phyloP scores from a whole-genome alignment of 2,797 vertebrate species.

The Falco concolor region DNA sequence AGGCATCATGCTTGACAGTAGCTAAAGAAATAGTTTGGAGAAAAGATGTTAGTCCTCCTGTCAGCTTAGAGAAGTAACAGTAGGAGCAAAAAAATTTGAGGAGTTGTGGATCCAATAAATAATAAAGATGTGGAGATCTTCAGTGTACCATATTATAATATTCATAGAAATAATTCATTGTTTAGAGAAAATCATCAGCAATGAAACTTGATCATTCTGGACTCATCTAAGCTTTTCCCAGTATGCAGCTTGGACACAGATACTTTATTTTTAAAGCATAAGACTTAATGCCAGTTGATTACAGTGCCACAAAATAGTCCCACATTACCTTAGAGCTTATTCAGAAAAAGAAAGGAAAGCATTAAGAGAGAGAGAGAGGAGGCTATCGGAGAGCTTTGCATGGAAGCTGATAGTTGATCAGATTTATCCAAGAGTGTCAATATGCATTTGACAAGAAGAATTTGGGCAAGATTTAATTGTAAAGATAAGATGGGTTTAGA shows the following conservation, averaged over 20 bases:
- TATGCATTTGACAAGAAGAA: neutral
- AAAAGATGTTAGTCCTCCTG: neutral
- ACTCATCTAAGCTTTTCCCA: neutral
- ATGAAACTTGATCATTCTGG: neutral
- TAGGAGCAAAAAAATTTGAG: neutral
- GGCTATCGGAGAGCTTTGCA: neutral
- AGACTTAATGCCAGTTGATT: neutral
- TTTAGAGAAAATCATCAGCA: neutral
- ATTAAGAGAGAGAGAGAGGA: neutral
- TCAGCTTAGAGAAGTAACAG: neutral
- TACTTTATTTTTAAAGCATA: neutral
- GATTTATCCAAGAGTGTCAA: neutral
- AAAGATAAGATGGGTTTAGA: fast-evolving
- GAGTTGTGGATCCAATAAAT: neutral
- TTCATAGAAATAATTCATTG: neutral
- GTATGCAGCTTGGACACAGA: neutral
- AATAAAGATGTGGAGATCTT: neutral
- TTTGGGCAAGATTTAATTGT: neutral
- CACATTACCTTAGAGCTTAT: neutral
- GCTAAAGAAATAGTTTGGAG: neutral
- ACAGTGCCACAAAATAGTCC: neutral
- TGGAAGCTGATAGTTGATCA: neutral
- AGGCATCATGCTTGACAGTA: neutral
- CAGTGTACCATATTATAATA: neutral
- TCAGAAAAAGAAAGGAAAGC: neutral